A percentile compares a stretch with the other conserved stretches of the same genome.
These are phyloP conservation scores for Apodemus speciosus DNA, from an alignment of 2,113 vertebrate genomes.

Conservation along the genomic window DNA sequence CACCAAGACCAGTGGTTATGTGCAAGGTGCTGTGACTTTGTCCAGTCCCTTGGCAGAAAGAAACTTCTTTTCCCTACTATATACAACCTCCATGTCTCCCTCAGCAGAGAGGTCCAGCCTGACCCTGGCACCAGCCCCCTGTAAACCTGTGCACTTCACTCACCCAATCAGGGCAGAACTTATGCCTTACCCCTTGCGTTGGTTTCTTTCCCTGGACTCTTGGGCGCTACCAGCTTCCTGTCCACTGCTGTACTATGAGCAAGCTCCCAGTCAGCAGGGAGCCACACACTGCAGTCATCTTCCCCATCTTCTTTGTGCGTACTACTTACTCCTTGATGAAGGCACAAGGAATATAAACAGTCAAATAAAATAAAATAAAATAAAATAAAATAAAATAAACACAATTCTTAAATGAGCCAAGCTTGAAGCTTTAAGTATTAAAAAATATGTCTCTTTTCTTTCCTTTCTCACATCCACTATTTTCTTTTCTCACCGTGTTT, in stretches of 20 bases:
- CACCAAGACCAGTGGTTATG: not conserved
- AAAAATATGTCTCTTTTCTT: not conserved
- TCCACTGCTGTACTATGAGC: not conserved
- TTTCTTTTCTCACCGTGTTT: not conserved
- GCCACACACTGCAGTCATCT: not conserved
- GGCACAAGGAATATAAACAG: not conserved
- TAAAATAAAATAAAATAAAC: not conserved
- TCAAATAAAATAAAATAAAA: not conserved
- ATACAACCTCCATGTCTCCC: rapidly evolving
- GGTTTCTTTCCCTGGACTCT: not conserved
- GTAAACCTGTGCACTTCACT: not conserved
- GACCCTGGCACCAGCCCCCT: not conserved
- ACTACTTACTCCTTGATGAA: not conserved
- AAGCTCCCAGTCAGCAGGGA: not conserved
- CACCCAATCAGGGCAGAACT: not conserved
- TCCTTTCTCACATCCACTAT: not conserved
- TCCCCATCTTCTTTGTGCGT: not conserved
- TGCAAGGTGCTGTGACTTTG: not conserved
- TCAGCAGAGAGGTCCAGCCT: not conserved
- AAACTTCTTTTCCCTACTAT: rapidly evolving
- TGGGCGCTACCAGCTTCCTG: not conserved
- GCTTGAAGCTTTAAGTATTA: not conserved
- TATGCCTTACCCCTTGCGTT: not conserved
- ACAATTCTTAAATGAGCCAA: slow-evolving; percentile 28
- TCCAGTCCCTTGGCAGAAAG: not conserved